Base-by-base conservation (phyloP, 2,113 vertebrate species). In the Lagopus muta region DNA sequence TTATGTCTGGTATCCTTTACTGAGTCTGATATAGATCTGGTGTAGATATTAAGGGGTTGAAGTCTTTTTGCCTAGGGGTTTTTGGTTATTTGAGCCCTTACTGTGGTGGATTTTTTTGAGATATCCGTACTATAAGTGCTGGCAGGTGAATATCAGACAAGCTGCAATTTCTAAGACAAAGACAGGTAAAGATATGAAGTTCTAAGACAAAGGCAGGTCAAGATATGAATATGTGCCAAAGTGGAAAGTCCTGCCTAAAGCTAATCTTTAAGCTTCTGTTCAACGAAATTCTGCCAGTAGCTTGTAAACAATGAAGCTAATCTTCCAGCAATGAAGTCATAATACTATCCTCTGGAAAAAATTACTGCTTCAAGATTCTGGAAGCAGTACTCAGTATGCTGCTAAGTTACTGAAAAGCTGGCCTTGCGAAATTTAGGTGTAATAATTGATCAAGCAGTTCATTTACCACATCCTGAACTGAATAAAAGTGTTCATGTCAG, bases 321-420 rank as follows among this genome's bases (percentile, higher is more conserved):
- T 88, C 66, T 95, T 93, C 91, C 88, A 96, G 66, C 73, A 65
- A 52, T 96, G 91, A 95, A 90, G 76, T 95, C 88, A 93, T 90
- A 40, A 48, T 75, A 6, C 24, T 83, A 0, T 77, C 89, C 75
- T 88, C 47, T 3, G 15, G 92, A 88, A 93, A 91, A 86, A 86
- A 34, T 43, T 32, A 57, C 47, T 18, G 77, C 34, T 89, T 88
- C 25, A 80, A 88, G 65, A 22, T 71, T 83, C 79, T 92, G 69
- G 74, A 89, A 78, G 76, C 43, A 48, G 24, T 55, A 42, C 20
- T 86, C 27, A 17, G 2, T 27, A 6, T 67, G 15, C n/a, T 64
- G 30, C 21, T 54, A 47, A 70, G 48, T 58, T 79, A 76, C 81
- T 75, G 84, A 52, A 71, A 80, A 87, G 52, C 60, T 89, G 65